Conservation (phyloP, 2,888 invertebrate genomes). For the Diarsia rubi region DNA sequence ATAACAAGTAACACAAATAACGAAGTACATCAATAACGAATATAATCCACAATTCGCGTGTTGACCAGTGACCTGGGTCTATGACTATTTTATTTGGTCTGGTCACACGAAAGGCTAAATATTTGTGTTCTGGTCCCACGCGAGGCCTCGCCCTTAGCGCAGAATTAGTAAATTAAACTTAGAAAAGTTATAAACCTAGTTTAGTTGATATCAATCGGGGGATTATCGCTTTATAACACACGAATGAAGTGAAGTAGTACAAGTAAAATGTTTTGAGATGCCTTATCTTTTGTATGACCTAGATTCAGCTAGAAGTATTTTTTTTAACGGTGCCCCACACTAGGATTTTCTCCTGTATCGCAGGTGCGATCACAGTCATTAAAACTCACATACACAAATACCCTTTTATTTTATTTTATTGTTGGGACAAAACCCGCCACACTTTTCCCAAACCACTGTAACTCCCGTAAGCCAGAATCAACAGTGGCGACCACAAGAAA, state of each 20-base stretch:
- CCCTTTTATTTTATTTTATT: too few species aligned
- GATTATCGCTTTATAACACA: constrained; percentile 1
- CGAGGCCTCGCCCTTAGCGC: constrained; percentile 18
- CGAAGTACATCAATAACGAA: background rate
- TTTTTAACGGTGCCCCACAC: too few species aligned
- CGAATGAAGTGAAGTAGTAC: background rate
- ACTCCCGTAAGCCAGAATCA: too few species aligned
- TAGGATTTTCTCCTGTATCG: too few species aligned
- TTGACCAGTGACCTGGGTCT: constrained; percentile 9
- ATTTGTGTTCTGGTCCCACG: constrained; percentile 20
- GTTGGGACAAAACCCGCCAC: too few species aligned
- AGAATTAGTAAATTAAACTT: constrained; percentile 43
- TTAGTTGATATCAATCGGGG: constrained; percentile 33
- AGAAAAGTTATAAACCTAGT: constrained; percentile 45
- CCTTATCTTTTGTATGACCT: background rate
- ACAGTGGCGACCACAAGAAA: too few species aligned
- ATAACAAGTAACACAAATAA: background rate
- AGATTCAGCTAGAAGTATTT: background rate
- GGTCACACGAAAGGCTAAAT: constrained; percentile 49
- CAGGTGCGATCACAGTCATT: too few species aligned
- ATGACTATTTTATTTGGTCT: constrained; percentile 48
- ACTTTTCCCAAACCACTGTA: too few species aligned
- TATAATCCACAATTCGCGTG: constrained; percentile 51
- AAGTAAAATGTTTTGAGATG: background rate
- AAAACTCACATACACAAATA: too few species aligned